Evolutionary conservation across 2,113 vertebrate genomes (phyloP).

Genomic region (Brachyhypopomus occidentalis): DNA sequence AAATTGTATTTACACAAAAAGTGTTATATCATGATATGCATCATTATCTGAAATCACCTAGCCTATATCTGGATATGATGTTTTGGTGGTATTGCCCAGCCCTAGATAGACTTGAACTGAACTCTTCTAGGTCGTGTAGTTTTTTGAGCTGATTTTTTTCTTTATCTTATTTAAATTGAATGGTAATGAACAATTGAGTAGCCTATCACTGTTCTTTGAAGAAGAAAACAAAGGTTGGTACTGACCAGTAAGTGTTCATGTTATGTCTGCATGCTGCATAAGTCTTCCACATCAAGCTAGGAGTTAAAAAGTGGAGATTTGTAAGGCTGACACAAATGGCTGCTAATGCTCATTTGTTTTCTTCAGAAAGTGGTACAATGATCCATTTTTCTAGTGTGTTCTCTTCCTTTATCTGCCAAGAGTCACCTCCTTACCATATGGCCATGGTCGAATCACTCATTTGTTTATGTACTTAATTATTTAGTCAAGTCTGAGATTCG

Average conservation of each 20-base stretch:
- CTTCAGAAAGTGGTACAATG: slow-evolving; percentile 1
- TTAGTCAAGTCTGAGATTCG: background rate
- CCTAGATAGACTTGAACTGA: too few relatives aligned
- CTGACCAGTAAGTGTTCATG: background rate
- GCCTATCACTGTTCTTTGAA: background rate
- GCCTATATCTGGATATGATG: too few relatives aligned
- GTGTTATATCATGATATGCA: too few relatives aligned
- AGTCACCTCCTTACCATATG: slow-evolving; percentile 32
- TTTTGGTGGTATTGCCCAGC: too few relatives aligned
- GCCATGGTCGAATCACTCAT: slow-evolving; percentile 8
- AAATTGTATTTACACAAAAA: too few relatives aligned
- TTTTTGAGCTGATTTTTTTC: background rate
- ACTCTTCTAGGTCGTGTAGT: too few relatives aligned
- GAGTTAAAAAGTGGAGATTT: background rate
- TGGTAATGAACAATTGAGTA: background rate
- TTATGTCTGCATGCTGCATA: background rate
- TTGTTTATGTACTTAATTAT: slow-evolving; percentile 35
- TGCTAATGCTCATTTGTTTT: slow-evolving; percentile 7
- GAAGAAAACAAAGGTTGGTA: background rate
- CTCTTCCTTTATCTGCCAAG: slow-evolving; percentile 22
- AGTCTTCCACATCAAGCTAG: background rate
- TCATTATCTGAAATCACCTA: too few relatives aligned
- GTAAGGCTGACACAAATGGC: background rate
- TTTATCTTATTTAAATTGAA: background rate
- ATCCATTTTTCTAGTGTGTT: slow-evolving; percentile 11